Percentiles rank a stretch among this genome's conserved stretches.
These are phyloP conservation scores for Drosophila albomicans DNA, from an alignment of 1,140 invertebrate genomes.

Conservation along the genomic window DNA sequence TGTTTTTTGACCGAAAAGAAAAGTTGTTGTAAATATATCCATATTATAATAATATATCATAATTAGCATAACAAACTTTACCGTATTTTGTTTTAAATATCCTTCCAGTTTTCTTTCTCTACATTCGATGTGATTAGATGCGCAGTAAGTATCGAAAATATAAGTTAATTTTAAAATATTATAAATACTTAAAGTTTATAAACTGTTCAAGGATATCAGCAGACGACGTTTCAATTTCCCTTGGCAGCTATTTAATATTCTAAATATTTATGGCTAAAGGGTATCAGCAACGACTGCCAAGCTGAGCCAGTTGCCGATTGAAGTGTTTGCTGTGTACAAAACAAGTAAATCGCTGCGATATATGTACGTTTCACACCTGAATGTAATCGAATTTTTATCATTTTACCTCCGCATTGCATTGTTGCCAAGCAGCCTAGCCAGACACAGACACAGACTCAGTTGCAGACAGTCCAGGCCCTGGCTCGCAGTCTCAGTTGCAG, in stretches of 20 bases:
- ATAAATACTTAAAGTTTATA: no score
- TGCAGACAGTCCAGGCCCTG: slow-evolving; percentile 22
- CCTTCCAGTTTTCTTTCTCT: no score
- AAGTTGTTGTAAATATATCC: no score
- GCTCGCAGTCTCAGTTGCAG: slow-evolving; percentile 25
- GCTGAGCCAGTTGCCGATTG: neutral
- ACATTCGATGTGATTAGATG: no score
- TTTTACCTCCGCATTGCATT: slow-evolving; percentile 81
- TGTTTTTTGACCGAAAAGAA: no score
- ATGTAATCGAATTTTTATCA: slow-evolving; percentile 83
- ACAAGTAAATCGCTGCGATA: slow-evolving; percentile 74
- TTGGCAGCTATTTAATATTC: slow-evolving; percentile 3
- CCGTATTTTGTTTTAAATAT: no score
- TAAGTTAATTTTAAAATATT: neutral
- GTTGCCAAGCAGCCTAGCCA: slow-evolving; percentile 66
- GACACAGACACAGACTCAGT: slow-evolving; percentile 3
- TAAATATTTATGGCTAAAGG: neutral
- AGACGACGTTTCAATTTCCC: slow-evolving; percentile 11
- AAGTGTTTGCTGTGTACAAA: slow-evolving; percentile 59
- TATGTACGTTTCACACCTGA: slow-evolving; percentile 81
- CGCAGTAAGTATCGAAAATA: no score
- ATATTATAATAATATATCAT: no score
- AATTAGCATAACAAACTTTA: no score
- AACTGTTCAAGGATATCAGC: neutral
- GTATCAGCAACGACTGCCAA: neutral